Evolutionary conservation across 2,797 vertebrate species (phyloP).

Genomic region (Platyrinchus mystaceus): DNA sequence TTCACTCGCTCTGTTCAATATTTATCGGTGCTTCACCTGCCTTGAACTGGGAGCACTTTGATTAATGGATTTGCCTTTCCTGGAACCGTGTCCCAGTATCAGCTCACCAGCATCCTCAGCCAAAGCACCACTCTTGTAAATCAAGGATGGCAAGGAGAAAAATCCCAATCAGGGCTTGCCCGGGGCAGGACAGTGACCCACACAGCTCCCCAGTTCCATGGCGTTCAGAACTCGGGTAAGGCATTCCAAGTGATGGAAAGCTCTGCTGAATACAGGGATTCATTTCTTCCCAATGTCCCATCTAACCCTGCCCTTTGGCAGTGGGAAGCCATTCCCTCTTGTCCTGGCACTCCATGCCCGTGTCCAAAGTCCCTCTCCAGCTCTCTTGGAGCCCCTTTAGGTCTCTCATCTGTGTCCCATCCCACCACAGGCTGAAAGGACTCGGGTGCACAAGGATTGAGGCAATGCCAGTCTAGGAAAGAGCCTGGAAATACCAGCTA

Average conservation of each 20-base stretch:
- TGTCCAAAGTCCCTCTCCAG: neutral
- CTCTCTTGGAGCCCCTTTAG: neutral
- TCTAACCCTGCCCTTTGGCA: neutral
- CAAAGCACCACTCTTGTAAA: neutral
- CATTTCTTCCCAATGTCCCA: neutral
- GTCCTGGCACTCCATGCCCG: neutral
- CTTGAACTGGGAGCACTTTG: slow-evolving; percentile 19
- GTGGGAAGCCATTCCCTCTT: neutral
- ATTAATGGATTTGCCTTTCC: slow-evolving; percentile 41
- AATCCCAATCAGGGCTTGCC: neutral
- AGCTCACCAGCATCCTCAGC: neutral
- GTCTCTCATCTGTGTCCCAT: neutral
- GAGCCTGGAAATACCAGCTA: neutral
- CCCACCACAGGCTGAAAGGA: neutral
- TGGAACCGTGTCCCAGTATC: neutral
- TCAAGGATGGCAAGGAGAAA: neutral
- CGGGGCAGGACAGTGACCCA: fast-evolving
- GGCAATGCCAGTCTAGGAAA: neutral
- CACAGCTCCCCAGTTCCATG: neutral
- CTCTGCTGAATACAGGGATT: neutral
- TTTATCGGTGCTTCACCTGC: slow-evolving; percentile 29
- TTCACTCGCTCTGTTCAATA: neutral
- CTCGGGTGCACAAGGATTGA: fast-evolving
- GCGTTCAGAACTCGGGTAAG: neutral
- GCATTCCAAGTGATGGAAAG: neutral